phyloP scores from a whole-genome alignment of 2,113 vertebrate species.

The Ellobius talpinus region DNA sequence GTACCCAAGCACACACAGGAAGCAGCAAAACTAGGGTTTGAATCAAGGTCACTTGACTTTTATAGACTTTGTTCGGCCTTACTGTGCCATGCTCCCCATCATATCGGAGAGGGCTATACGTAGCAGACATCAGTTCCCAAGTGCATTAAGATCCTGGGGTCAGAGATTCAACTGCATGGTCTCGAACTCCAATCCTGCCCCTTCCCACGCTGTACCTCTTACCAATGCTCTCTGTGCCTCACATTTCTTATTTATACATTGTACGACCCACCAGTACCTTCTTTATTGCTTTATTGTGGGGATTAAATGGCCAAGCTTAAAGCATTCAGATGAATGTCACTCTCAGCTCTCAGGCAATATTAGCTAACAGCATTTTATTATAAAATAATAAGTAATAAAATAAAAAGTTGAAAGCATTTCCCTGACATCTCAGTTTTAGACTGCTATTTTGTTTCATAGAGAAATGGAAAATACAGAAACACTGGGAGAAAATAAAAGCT shows the following conservation, averaged over 20 bases:
- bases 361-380: slow-evolving; percentile 19
- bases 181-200: not conserved
- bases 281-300: not conserved
- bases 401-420: slow-evolving; percentile 34
- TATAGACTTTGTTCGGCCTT: not conserved
- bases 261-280: not conserved
- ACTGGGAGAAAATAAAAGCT: slow-evolving; percentile 43
- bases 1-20: not conserved
- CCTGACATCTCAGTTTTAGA: slow-evolving; percentile 20
- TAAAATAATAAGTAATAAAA: slow-evolving; percentile 47
- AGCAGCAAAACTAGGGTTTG: not conserved
- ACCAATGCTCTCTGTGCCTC: not conserved
- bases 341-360: not conserved
- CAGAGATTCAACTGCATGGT: not conserved
- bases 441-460: slow-evolving; percentile 24
- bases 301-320: slow-evolving; percentile 1
- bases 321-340: slow-evolving; percentile 7
- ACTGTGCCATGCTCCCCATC: not conserved
- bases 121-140: not conserved
- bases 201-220: not conserved
- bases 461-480: slow-evolving; percentile 30
- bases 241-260: slow-evolving; percentile 5
- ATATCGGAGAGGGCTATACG: not conserved
- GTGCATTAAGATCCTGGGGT: not conserved
- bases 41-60: not conserved